Base-by-base conservation (phyloP, 1,140 invertebrate genomes). In the Lasioglossum albipes region DNA sequence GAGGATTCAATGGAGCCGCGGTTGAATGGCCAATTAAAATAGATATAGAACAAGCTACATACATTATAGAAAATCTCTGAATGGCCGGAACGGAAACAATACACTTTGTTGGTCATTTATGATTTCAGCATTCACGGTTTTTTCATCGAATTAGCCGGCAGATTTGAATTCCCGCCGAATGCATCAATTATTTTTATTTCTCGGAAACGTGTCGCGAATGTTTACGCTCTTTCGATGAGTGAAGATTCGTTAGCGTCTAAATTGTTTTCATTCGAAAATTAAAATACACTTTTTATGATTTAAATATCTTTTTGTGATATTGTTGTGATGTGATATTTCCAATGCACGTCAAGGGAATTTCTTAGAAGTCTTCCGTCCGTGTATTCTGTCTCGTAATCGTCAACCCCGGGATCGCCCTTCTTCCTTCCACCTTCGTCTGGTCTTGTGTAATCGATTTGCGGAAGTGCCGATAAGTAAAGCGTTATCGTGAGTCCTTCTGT, bases 381-480 rank as follows among this genome's bases (percentile, higher is more conserved):
- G 54, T 79, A 45, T 52, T 66, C 70, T 74, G 45, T 49, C 70
- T 22, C 70, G 49, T 59, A 57, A 66, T 79, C 77, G 61, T 59
- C 77, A 12, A 41, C 31, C 59, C 71, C 57, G 57, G 57, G 13
- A 36, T 18, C 69, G 13, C 18, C 16, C 61, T 70, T 31, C 62
- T 70, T 80, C 66, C 71, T 72, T 69, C 65, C 57, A 45, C 54
- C 75, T 71, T 77, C 64, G 62, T 76, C 54, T 70, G 72, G 62
- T 76, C 54, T 70, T 61, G 72, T 87, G 71, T 84, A 86, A 87
- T 86, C 82, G 85, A 86, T 86, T 84, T 79, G 84, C 82, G 82
- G 82, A 87, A 87, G 73, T 79, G 68, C 69, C 84, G 85, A 86
- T 87, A 87, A 86, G 82, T 86, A 78, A 82, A 87, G 75, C 69